These are phyloP conservation scores for Chaetodon trifasciatus DNA, from an alignment of 2,797 vertebrate species.

Conservation along the genomic window DNA sequence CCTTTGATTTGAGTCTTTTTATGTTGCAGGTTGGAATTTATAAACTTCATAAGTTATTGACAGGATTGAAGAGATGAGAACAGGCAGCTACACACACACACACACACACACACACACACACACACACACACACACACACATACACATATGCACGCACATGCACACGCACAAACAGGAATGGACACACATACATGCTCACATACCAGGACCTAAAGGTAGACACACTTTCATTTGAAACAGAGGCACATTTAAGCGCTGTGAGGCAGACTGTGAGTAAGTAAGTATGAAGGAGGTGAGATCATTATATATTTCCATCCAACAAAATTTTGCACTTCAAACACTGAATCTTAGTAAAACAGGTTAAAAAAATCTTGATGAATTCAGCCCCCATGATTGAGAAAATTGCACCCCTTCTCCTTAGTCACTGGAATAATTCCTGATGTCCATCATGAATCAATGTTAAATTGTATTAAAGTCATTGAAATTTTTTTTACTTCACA, in stretches of 20 bases:
- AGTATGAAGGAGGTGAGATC: constrained; percentile 1
- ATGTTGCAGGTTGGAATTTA: constrained; percentile 55
- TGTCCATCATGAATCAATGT: too few species aligned
- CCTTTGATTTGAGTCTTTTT: constrained; percentile 57
- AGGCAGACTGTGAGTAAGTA: constrained; percentile 1
- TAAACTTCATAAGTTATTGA: constrained; percentile 47
- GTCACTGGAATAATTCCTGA: too few species aligned
- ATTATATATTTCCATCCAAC: not conserved
- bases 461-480: not conserved
- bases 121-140: not conserved
- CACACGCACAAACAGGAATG: not conserved
- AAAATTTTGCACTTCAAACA: not conserved
- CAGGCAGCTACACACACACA: not conserved
- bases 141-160: not conserved
- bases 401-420: not conserved
- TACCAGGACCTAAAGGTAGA: not conserved
- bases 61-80: constrained; percentile 21
- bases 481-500: not conserved
- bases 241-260: not conserved
- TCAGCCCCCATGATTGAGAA: too few species aligned
- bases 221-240: not conserved
- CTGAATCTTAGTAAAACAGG: not conserved
- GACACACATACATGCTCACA: not conserved
- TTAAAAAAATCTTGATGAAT: not conserved
- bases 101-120: constrained; percentile 11